Percentiles rank a stretch among this genome's conserved stretches.
These are phyloP conservation scores for Aegypius monachus DNA, from an alignment of 2,113 vertebrate genomes.

Conservation along the genomic window DNA sequence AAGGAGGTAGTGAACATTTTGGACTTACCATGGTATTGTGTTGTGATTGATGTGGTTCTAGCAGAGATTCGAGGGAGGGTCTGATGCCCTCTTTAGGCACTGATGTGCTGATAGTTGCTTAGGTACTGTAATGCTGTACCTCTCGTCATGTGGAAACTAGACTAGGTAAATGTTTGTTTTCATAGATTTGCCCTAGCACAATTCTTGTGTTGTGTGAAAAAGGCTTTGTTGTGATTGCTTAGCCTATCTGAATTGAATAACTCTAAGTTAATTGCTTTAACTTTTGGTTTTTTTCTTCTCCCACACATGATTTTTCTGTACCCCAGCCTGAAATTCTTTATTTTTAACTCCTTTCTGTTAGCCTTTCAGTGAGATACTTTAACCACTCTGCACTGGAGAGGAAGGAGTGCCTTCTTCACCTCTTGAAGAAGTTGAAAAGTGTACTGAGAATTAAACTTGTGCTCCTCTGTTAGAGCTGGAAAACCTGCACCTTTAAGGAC, in stretches of 20 bases:
- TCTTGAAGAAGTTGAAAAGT: not conserved
- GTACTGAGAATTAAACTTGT: not conserved
- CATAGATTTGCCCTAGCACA: not conserved
- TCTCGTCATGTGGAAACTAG: not conserved
- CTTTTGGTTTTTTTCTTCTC: no score
- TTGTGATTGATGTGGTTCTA: fast-evolving
- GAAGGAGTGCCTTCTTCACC: not conserved
- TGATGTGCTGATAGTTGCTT: not conserved
- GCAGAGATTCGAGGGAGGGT: not conserved
- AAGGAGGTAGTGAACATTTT: not conserved
- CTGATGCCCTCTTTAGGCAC: not conserved
- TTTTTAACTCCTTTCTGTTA: not conserved
- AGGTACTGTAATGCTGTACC: not conserved
- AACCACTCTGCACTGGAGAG: not conserved
- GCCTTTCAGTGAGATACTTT: not conserved
- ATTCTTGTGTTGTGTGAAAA: not conserved
- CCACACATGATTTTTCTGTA: fast-evolving
- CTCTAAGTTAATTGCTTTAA: not conserved
- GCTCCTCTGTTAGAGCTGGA: not conserved
- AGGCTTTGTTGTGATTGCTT: not conserved
- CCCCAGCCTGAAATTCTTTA: not conserved
- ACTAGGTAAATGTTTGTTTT: not conserved
- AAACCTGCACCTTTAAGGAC: not conserved
- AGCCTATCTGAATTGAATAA: not conserved
- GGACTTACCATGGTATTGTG: not conserved